Evolutionary conservation across 2,113 vertebrate genomes (phyloP).

Genomic region (Glaucomys volans): DNA sequence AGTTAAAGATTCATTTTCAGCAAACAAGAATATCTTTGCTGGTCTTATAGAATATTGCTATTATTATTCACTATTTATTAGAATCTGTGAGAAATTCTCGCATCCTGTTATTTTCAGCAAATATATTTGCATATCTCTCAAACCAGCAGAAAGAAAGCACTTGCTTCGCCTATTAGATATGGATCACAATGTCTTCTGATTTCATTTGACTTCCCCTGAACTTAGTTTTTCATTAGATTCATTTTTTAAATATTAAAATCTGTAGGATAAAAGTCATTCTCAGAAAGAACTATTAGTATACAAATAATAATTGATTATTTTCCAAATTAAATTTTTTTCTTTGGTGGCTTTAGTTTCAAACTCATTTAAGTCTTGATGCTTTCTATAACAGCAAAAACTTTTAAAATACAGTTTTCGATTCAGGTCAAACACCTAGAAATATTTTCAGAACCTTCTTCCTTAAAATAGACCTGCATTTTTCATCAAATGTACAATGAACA

Average conservation of each 20-base stretch:
- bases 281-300: neutral
- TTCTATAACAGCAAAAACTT: neutral
- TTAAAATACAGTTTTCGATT: neutral
- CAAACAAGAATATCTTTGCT: neutral
- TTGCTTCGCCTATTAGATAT: neutral
- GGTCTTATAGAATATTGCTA: neutral
- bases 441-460: neutral
- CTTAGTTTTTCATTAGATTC: neutral
- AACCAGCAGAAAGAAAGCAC: neutral
- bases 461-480: neutral
- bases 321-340: neutral
- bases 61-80: neutral
- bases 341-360: neutral
- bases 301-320: neutral
- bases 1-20: neutral
- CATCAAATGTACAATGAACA: neutral
- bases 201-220: neutral
- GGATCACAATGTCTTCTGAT: neutral
- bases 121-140: neutral
- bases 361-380: neutral
- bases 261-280: neutral
- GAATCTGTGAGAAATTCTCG: neutral
- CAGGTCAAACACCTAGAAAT: neutral
- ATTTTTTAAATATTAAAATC: neutral
- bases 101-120: conserved; percentile 12